Base-by-base conservation (phyloP, 2,888 invertebrate genomes). In the Craniophora ligustri region DNA sequence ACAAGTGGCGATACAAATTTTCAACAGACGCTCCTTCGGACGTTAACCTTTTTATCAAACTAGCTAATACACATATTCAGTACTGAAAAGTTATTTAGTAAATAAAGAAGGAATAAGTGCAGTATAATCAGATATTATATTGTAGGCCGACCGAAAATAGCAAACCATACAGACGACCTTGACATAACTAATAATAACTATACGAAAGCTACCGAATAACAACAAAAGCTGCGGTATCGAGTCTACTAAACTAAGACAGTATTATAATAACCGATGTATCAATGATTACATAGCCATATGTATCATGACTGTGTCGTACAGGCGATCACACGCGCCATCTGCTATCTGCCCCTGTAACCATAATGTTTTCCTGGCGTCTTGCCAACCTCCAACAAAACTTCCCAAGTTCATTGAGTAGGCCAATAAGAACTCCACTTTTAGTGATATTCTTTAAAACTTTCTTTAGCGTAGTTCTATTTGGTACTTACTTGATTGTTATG, bases 361-460 rank as follows among this genome's bases (percentile, higher is more conserved):
- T 70, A 69, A 72, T 72, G 67, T 69, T 71, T 66, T 75, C 72
- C 83, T 87, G 87, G 85, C 79, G 45, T 62, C 21, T 40, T 82
- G 86, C 87, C 87, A 86, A 76, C 62, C 59, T 72, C 78, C 79
- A 82, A 79, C 77, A 77, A 79, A 78, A 81, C 75, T 76, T 76
- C 74, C 78, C 84, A 84, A 85, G 85, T 87, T 85, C 87, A 87
- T 84, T 84, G 81, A 85, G 78, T 78, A 80, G 75, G 71, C 77
- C 79, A 76, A 76, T 76, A 70, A 62, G 53, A 72, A 76, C 72
- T 78, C 74, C 65, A 73, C 72, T 77, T 82, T 81, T 75, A 78
- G 64, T 81, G 69, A 62, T 69, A 73, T 79, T 78, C 72, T 76
- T 75, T 36, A 65, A 74, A 79, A 78, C 72, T 79, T 78, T 74